These are phyloP conservation scores for Ruditapes philippinarum DNA, from an alignment of 1,140 invertebrate genomes.

Conservation along the genomic window DNA sequence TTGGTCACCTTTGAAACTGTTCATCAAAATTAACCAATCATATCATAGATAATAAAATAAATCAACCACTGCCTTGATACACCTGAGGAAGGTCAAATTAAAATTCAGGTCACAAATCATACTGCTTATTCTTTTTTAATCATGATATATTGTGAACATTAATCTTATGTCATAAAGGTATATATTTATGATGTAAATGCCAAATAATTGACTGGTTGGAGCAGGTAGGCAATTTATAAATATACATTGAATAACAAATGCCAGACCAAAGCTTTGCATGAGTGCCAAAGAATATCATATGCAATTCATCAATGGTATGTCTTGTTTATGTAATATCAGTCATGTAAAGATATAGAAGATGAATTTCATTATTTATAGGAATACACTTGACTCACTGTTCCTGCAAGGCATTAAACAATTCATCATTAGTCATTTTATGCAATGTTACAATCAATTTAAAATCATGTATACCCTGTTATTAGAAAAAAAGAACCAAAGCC, in stretches of 20 bases:
- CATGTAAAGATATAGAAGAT: slow-evolving; percentile 10
- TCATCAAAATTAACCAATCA: no score
- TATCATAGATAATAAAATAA: no score
- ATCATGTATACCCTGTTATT: no score
- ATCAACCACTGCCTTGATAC: no score
- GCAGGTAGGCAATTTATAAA: no score
- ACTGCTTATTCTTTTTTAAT: background rate
- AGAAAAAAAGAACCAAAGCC: no score
- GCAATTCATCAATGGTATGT: background rate
- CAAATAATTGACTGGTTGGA: background rate
- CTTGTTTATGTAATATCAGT: background rate
- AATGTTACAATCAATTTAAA: no score
- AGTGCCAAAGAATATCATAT: slow-evolving; percentile 19
- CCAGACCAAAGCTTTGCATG: slow-evolving; percentile 15
- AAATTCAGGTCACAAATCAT: no score
- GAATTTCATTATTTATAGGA: slow-evolving; percentile 26
- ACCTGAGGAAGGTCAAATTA: no score
- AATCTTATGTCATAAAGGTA: background rate
- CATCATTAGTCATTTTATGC: no score
- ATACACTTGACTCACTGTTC: background rate
- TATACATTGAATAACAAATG: background rate
- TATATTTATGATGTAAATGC: background rate
- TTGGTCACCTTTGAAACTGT: no score
- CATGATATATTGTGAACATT: background rate
- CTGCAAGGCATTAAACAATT: no score